Evolutionary conservation across 1,140 invertebrate genomes (phyloP), one percentile per base, ranked within the genome.

Genomic region (Battus philenor): DNA sequence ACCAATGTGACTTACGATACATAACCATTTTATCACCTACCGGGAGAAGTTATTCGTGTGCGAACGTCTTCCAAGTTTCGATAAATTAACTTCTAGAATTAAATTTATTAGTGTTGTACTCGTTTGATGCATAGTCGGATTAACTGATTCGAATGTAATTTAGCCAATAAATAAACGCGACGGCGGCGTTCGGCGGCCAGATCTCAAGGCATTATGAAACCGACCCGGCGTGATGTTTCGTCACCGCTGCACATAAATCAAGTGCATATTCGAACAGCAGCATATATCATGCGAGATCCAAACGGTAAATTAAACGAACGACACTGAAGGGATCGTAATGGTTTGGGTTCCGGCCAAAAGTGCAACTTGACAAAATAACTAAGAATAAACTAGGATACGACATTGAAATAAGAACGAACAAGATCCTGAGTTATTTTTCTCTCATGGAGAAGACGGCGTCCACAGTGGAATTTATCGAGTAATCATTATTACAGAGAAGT

Each of bases 71-170:
- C n/a, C n/a, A n/a, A n/a, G n/a, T n/a, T n/a, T n/a, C 18, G 18
- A 36, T 41, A 41, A 41, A 41, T 41, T 41, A 41, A 41, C 38
- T 27, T 41, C 38, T 29, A 41, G n/a, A 16, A 41, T n/a, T 41
- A 15, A 41, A 41, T 41, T 41, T 41, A 41, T 41, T 29, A 41
- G 38, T 41, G 38, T 41, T 41, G 38, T 41, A 29, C 6, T 26
- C 24, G 18, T 15, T 41, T 41, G 38, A 41, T 41, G 38, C 24
- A 41, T 41, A 41, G 38, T 27, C 38, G 26, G 38, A 41, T 41
- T 41, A 41, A 41, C 38, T 41, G 38, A 41, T 41, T 41, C 12
- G 38, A 41, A 41, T 41, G 38, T 41, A 41, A 41, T 41, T 41
- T 16, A 17, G 15, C 13, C 8, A 41, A 41, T 41, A 41, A 41